Evolutionary conservation across 1,140 invertebrate species (phyloP), one percentile per base, ranked within the genome.

Genomic region (Delia radicum): DNA sequence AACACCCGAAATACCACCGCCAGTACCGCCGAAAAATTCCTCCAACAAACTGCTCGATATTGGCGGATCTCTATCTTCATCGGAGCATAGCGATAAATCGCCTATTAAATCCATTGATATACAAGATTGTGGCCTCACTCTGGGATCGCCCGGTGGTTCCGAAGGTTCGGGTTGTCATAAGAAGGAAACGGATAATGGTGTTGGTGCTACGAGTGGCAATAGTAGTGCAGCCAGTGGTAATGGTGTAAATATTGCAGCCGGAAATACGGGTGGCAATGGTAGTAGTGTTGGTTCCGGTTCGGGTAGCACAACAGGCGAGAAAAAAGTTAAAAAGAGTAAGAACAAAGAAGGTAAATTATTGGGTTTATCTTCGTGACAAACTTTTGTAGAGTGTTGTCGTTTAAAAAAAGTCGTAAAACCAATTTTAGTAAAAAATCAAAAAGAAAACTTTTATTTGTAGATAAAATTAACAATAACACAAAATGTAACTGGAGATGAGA

Each of bases 301-400:
- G 69, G 81, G 78, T 74, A 82, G 79, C 75, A 81, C 81, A 65
- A 85, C 81, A 55, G 83, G 84, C 81, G 84, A 85, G 80, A 85
- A 85, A 79, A 84, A 86, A 84, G 82, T 80, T 78, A 85, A 84
- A 81, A 82, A 83, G 82, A 86, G 82, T 82, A 85, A 87, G 81
- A 84, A 81, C 78, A 82, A 82, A 83, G 81, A 83, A 86, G 82
- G 82, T 85, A 84, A 85, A 83, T 83, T 79, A 74, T 82, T 82
- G 81, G 82, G 81, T 85, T 85, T 83, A 83, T 79, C 83, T 82
- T 85, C 83, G 78, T 79, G 79, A 76, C 65, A 69, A 69, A 69
- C 65, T 33, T 33, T 69, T 33, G 48, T 55, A 55, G 77, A 62
- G 76, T 77, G 72, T 69, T 74, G 79, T 81, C 81, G 79, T 81